Conservation (phyloP, 2,797 vertebrate species). For the Stomatorhinus walkeri region DNA sequence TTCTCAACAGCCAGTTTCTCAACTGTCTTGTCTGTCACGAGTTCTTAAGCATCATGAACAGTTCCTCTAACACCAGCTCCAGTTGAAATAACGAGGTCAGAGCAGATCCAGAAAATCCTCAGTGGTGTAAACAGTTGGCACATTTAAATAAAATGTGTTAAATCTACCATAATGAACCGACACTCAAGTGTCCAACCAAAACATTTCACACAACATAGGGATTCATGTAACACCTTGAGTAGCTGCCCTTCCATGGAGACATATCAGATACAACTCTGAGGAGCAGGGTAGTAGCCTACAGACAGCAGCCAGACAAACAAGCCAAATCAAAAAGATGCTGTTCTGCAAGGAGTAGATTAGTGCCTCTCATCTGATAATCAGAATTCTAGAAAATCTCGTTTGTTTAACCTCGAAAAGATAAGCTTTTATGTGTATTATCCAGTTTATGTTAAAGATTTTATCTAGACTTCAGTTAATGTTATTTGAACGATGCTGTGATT, state of each 20-base stretch:
- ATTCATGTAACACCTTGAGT: not conserved
- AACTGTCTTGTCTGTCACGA: not conserved
- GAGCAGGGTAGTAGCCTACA: not conserved
- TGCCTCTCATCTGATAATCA: not conserved
- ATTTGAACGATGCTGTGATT: not conserved
- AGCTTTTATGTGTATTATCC: not conserved
- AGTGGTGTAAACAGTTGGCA: not conserved
- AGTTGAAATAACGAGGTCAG: not conserved
- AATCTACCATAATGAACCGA: not conserved
- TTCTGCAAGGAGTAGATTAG: not conserved
- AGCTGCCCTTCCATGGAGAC: not conserved
- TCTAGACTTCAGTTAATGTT: not conserved
- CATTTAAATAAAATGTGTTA: not conserved
- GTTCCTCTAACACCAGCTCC: not conserved
- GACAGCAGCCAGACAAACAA: not conserved
- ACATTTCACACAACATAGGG: not conserved
- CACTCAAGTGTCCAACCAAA: not conserved
- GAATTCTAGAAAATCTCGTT: not conserved
- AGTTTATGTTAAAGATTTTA: not conserved
- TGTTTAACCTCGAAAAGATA: not conserved
- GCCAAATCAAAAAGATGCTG: not conserved
- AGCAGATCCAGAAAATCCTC: not conserved
- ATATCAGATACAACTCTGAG: not conserved
- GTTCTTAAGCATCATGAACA: not conserved
- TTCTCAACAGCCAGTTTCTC: not conserved